Evolutionary conservation across 2,113 vertebrate species (phyloP).

Genomic region (Platysternon megacephalum): DNA sequence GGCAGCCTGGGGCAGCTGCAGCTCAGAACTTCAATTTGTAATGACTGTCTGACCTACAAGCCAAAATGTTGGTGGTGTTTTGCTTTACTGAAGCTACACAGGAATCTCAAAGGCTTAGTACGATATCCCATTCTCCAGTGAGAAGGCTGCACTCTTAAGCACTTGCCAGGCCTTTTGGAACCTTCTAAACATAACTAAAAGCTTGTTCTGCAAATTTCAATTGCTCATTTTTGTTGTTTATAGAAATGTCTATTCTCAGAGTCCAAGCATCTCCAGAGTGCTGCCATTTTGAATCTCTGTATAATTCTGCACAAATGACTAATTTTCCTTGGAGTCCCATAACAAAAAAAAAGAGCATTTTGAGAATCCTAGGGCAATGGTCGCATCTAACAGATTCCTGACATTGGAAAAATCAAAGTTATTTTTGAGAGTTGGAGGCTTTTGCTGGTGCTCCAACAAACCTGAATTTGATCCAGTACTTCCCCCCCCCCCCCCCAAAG

Average conservation of each 20-base stretch:
- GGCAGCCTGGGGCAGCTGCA: neutral
- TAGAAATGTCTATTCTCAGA: neutral
- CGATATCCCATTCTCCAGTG: neutral
- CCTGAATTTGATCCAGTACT: neutral
- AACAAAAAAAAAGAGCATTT: neutral
- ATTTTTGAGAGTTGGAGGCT: neutral
- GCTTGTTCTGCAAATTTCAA: neutral
- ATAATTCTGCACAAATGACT: neutral
- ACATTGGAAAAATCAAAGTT: neutral
- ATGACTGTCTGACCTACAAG: neutral
- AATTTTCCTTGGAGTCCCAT: neutral
- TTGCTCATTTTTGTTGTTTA: neutral
- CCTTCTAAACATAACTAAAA: conserved; percentile 4
- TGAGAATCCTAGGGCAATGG: neutral
- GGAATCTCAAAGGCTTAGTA: neutral
- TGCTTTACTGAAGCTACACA: neutral
- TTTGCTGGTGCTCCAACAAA: neutral
- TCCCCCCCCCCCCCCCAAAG: neutral
- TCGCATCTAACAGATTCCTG: neutral
- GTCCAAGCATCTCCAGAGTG: neutral
- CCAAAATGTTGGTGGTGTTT: neutral
- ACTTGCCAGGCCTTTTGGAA: neutral
- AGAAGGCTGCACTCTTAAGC: conserved; percentile 5
- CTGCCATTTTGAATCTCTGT: neutral
- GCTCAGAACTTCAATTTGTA: neutral